Evolutionary conservation across 2,113 vertebrate genomes (phyloP).

Genomic region (Amphilophus citrinellus): DNA sequence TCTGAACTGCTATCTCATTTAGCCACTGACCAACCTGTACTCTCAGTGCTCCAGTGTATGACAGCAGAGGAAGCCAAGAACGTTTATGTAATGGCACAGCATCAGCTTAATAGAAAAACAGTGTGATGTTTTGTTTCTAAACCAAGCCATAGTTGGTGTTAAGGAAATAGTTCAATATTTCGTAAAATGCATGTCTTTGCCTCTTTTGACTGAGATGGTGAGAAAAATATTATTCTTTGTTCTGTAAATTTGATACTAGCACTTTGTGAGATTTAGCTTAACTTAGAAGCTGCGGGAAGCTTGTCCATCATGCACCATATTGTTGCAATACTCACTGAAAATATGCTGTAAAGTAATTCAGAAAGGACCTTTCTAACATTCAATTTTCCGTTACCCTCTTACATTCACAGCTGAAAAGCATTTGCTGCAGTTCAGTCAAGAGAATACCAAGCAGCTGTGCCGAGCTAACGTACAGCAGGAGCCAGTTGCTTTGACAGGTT

Average conservation of each 20-base stretch:
- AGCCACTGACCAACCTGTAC: constrained; percentile 17
- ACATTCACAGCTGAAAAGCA: not conserved
- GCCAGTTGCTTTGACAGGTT: constrained; percentile 27
- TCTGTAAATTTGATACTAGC: not conserved
- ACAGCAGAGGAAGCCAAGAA: not conserved
- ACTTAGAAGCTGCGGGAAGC: not conserved
- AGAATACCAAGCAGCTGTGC: constrained; percentile 20
- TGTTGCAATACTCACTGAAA: not conserved
- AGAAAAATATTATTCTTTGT: constrained; percentile 5
- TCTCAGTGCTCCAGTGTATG: not conserved
- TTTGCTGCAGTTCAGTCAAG: not conserved
- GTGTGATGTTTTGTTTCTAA: not conserved
- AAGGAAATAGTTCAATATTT: not conserved
- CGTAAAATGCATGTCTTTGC: not conserved
- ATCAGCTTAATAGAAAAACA: not conserved
- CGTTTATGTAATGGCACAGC: not conserved
- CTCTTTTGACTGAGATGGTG: not conserved
- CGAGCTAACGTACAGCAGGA: not conserved
- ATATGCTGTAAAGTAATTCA: not conserved
- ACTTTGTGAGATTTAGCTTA: not conserved
- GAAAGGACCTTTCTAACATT: not conserved
- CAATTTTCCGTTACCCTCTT: not conserved
- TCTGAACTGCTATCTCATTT: constrained; percentile 37
- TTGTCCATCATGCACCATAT: not conserved
- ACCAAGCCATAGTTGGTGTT: not conserved